phyloP scores from a whole-genome alignment of 1,140 invertebrate genomes.

The Littorina saxatilis region DNA sequence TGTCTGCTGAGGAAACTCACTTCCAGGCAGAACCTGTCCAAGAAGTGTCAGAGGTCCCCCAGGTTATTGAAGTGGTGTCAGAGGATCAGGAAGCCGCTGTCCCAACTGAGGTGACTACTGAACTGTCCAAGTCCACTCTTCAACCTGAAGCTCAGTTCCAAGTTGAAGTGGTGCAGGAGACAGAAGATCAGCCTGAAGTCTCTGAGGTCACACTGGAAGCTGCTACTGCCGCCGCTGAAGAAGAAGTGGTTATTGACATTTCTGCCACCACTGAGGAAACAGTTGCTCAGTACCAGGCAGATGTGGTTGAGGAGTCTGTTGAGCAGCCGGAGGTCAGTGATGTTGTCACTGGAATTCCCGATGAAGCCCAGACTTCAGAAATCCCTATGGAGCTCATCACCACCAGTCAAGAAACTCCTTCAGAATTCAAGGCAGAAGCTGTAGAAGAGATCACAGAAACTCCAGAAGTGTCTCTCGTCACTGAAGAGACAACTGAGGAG shows the following conservation, averaged over 20 bases:
- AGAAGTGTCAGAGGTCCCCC: constrained; percentile 38
- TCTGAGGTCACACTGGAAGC: constrained; percentile 29
- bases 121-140: constrained; percentile 19
- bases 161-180: constrained; percentile 24
- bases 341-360: constrained; percentile 7
- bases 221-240: constrained; percentile 18
- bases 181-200: constrained; percentile 34
- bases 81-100: constrained; percentile 33
- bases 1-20: constrained; percentile 33
- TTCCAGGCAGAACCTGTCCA: constrained; percentile 44
- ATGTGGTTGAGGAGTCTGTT: constrained; percentile 36
- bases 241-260: constrained; percentile 25
- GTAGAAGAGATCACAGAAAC: constrained; percentile 35
- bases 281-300: constrained; percentile 5
- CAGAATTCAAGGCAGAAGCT: constrained; percentile 37
- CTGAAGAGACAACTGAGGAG: constrained; percentile 43
- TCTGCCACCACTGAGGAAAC: background rate
- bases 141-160: constrained; percentile 31
- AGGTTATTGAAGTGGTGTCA: constrained; percentile 19
- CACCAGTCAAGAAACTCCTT: constrained; percentile 18
- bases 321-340: constrained; percentile 27
- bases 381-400: constrained; percentile 29
- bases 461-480: constrained; percentile 44
- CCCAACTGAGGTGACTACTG: constrained; percentile 1
- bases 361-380: constrained; percentile 31